Evolutionary conservation across 1,140 invertebrate species (phyloP).

Genomic region (Monochamus saltuarius): DNA sequence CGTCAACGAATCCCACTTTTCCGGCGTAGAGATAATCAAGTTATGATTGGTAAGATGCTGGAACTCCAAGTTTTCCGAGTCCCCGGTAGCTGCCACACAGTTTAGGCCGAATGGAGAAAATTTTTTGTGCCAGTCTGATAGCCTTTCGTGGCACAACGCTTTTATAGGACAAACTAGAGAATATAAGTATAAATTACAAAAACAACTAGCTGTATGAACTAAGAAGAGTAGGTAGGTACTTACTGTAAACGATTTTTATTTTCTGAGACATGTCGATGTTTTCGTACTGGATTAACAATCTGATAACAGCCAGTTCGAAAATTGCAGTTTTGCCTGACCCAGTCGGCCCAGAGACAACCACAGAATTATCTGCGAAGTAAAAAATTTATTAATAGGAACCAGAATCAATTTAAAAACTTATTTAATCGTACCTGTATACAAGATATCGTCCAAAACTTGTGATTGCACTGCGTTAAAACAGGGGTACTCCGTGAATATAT

Average conservation of each 20-base stretch:
- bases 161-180: constrained; percentile 77
- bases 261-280: constrained; percentile 44
- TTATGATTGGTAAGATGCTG: constrained; percentile 52
- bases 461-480: constrained; percentile 75
- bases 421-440: constrained; percentile 60
- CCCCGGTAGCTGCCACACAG: constrained; percentile 74
- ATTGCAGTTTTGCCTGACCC: constrained; percentile 81
- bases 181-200: not conserved
- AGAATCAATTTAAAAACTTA: constrained; percentile 13
- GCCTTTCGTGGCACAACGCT: constrained; percentile 72
- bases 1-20: constrained; percentile 83
- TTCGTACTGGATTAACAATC: constrained; percentile 60
- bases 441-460: constrained; percentile 65
- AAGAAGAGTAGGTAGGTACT: constrained; percentile 31
- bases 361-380: constrained; percentile 64
- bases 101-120: constrained; percentile 64
- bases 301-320: constrained; percentile 77
- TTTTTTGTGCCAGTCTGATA: constrained; percentile 71
- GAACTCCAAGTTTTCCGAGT: constrained; percentile 67
- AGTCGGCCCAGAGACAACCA: constrained; percentile 77
- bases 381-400: constrained; percentile 22
- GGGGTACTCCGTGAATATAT: constrained; percentile 54
- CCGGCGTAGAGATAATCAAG: constrained; percentile 79
- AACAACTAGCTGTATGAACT: not conserved
- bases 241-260: constrained; percentile 70